Evolutionary conservation across 2,888 invertebrate genomes (phyloP).

Genomic region (Rhaphigaster nebulosa): DNA sequence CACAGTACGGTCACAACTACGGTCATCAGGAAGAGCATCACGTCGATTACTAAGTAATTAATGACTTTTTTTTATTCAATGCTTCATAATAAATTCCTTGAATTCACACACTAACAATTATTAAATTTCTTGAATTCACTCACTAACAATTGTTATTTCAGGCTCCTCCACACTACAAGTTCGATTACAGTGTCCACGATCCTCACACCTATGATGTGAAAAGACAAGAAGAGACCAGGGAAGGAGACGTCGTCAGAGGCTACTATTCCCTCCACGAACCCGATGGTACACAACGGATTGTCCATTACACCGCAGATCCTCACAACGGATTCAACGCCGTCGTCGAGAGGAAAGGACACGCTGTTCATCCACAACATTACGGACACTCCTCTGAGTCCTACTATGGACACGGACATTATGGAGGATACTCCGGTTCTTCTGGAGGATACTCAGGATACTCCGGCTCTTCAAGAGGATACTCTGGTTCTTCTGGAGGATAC

Average conservation of each 20-base stretch:
- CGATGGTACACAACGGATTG: slow-evolving; percentile 32
- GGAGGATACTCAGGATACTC: not conserved
- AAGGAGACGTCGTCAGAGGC: slow-evolving; percentile 27
- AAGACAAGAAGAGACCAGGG: slow-evolving; percentile 58
- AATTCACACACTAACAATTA: no score
- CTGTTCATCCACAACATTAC: slow-evolving; percentile 56
- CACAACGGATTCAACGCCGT: slow-evolving; percentile 62
- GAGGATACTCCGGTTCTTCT: not conserved
- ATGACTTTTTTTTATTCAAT: not conserved
- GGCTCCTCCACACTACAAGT: slow-evolving; percentile 59
- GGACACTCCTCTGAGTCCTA: not conserved
- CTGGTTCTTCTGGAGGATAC: not conserved
- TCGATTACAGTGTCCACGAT: slow-evolving; percentile 61
- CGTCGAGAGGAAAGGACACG: slow-evolving; percentile 56
- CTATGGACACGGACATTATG: not conserved
- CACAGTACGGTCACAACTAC: slow-evolving; percentile 9
- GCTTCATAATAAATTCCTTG: no score
- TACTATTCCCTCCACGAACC: slow-evolving; percentile 30
- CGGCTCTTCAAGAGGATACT: not conserved
- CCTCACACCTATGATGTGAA: slow-evolving; percentile 58
- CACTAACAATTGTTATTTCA: no score
- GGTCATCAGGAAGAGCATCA: slow-evolving; percentile 58
- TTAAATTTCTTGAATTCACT: no score
- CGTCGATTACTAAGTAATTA: slow-evolving; percentile 54
- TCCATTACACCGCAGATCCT: slow-evolving; percentile 11